Percentiles rank a stretch among this genome's conserved stretches.
phyloP scores from a whole-genome alignment of 2,113 vertebrate genomes.

The Myotis yumanensis region DNA sequence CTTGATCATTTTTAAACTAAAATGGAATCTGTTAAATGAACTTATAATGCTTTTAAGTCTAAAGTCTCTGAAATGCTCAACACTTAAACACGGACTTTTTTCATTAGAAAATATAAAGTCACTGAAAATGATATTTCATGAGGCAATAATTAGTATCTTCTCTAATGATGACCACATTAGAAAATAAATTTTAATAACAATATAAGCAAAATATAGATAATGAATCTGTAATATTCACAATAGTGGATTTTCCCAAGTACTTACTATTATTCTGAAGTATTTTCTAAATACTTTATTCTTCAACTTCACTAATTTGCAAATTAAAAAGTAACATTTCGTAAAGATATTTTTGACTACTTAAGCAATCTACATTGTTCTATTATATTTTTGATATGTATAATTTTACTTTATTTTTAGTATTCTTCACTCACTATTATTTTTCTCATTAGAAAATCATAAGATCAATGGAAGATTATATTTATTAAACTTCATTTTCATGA shows the following conservation, averaged over 20 bases:
- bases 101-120: background rate
- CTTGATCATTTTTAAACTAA: background rate
- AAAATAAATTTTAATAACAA: conserved; percentile 40
- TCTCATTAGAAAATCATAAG: background rate
- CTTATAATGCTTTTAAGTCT: background rate
- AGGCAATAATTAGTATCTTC: background rate
- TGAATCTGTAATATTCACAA: background rate
- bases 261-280: background rate
- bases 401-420: conserved; percentile 42
- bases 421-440: background rate
- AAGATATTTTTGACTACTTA: conserved; percentile 5
- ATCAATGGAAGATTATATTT: background rate
- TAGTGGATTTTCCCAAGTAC: conserved; percentile 4
- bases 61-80: background rate
- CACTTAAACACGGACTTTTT: background rate
- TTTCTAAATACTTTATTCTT: conserved; percentile 21
- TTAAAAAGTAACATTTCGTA: background rate
- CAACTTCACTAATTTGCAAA: conserved; percentile 17
- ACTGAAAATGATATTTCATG: conserved; percentile 22
- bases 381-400: background rate
- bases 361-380: background rate
- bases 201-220: background rate
- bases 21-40: background rate
- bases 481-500: background rate
- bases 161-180: background rate